Conservation (phyloP, 2,888 invertebrate genomes). For the Drosophila peninsularis region DNA sequence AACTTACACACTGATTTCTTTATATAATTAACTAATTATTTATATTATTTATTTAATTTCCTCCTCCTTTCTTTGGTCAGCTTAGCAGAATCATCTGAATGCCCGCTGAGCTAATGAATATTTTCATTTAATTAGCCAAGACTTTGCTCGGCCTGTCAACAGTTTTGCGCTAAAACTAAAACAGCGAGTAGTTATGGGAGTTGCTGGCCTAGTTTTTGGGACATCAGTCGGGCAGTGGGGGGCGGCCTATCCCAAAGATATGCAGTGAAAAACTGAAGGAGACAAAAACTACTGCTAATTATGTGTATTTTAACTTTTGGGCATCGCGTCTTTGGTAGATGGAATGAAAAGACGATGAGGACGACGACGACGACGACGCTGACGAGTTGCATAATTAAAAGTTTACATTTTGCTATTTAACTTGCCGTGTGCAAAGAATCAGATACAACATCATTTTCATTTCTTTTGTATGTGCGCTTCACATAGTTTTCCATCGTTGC, state of each 20-base stretch:
- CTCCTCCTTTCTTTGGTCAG: neutral
- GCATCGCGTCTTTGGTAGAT: conserved; percentile 53
- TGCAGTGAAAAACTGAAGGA: conserved; percentile 56
- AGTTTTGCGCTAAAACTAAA: conserved; percentile 58
- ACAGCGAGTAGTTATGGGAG: conserved; percentile 39
- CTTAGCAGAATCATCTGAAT: conserved; percentile 16
- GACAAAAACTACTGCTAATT: conserved; percentile 73
- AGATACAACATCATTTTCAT: conserved; percentile 57
- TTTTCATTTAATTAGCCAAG: conserved; percentile 71
- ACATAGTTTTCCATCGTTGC: conserved; percentile 22
- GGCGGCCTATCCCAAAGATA: conserved; percentile 48
- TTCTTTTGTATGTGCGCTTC: conserved; percentile 33
- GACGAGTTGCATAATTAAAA: conserved; percentile 79
- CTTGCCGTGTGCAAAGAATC: conserved; percentile 71
- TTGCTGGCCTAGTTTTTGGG: conserved; percentile 60
- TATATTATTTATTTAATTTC: neutral
- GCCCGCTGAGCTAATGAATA: conserved; percentile 47
- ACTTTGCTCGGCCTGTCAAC: conserved; percentile 42
- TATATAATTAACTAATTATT: neutral
- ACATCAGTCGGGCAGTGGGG: conserved; percentile 8
- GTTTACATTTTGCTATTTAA: conserved; percentile 78
- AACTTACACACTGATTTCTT: neutral
- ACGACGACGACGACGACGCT: conserved; percentile 24
- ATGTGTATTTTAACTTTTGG: conserved; percentile 79
- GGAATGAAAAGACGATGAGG: conserved; percentile 38